Percentiles rank a stretch among this genome's conserved stretches.
These are phyloP conservation scores for Drosophila rellima DNA, from an alignment of 2,888 invertebrate species.

Conservation along the genomic window DNA sequence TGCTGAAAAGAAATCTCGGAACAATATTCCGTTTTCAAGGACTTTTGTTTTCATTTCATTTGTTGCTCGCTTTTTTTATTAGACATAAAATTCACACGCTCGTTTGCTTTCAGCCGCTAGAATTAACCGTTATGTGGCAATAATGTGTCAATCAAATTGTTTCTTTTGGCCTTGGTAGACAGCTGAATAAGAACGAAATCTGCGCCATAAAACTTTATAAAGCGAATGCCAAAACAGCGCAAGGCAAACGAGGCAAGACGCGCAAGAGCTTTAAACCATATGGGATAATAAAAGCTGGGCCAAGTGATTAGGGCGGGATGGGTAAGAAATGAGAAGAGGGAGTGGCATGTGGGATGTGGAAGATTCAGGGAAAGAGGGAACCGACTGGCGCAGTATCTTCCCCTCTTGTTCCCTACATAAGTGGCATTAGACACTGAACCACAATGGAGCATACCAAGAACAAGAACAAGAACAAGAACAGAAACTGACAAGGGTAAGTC, in stretches of 20 bases:
- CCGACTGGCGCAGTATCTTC: neutral
- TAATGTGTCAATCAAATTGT: conserved; percentile 39
- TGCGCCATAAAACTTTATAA: conserved; percentile 32
- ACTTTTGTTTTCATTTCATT: neutral
- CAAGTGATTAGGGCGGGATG: conserved; percentile 3
- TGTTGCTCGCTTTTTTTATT: neutral
- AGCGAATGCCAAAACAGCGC: conserved; percentile 20
- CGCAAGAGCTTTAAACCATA: conserved; percentile 14
- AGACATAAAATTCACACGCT: neutral
- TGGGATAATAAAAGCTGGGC: conserved; percentile 16
- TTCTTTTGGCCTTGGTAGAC: conserved; percentile 1
- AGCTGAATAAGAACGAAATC: conserved; percentile 17
- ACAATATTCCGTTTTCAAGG: neutral
- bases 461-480: neutral
- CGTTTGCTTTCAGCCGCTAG: conserved; percentile 6
- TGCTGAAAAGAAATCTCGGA: neutral
- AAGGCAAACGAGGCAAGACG: neutral
- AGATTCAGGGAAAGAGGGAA: neutral
- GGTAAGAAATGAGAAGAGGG: too few species aligned
- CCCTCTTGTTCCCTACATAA: conserved; percentile 20
- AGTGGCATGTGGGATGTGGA: neutral
- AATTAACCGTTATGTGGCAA: conserved; percentile 21
- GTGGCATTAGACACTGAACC: conserved; percentile 29
- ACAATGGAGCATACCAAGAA: conserved; percentile 15
- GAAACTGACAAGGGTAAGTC: conserved; percentile 40